phyloP scores from a whole-genome alignment of 2,797 vertebrate genomes.

The Iguana delicatissima region DNA sequence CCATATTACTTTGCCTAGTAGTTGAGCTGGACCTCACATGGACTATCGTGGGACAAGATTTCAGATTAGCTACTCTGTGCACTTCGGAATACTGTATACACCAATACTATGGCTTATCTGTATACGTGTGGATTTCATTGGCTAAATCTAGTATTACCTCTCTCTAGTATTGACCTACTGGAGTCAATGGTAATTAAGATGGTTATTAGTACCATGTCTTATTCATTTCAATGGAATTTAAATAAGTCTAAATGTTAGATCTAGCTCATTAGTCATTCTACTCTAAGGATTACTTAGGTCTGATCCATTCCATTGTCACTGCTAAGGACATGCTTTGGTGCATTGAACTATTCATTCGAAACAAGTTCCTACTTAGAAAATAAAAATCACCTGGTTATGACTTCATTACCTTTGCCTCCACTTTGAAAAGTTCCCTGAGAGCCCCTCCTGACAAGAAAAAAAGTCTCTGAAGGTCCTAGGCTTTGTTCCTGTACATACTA shows the following conservation, averaged over 20 bases:
- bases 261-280: background rate
- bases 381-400: background rate
- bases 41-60: background rate
- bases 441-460: too few species aligned
- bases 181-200: too few species aligned
- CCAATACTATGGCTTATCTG: background rate
- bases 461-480: too few species aligned
- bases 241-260: background rate
- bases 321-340: background rate
- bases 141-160: too few species aligned
- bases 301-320: background rate
- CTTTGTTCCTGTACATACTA: too few species aligned
- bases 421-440: too few species aligned
- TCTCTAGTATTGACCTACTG: too few species aligned
- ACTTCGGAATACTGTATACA: background rate
- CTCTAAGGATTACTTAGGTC: background rate
- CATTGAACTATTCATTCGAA: background rate
- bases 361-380: background rate
- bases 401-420: background rate
- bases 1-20: too few species aligned
- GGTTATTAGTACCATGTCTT: background rate
- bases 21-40: too few species aligned
- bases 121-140: background rate
- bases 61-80: background rate
- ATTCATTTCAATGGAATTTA: background rate